A percentile compares a stretch with the other conserved stretches of the same genome.
Conservation (phyloP, 2,888 invertebrate genomes). For the Frankliniella intonsa region DNA sequence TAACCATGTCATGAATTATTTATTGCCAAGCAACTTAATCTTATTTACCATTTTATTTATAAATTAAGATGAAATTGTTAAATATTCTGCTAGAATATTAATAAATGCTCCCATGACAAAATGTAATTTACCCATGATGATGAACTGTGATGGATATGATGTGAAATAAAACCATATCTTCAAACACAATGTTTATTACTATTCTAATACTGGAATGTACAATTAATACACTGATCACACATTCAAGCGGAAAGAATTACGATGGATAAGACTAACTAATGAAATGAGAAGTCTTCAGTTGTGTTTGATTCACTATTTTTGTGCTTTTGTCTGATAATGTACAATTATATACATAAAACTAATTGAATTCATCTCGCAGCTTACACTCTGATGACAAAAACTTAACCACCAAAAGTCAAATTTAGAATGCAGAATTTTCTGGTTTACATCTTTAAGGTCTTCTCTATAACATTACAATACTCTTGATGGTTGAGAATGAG, state of each 20-base stretch:
- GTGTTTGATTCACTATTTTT: neutral
- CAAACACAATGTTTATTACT: constrained; percentile 23
- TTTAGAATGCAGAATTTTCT: neutral
- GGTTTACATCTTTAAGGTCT: neutral
- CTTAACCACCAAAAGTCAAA: neutral
- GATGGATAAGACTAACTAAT: neutral
- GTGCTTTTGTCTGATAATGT: neutral
- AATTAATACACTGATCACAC: constrained; percentile 21
- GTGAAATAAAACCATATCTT: neutral
- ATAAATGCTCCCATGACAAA: neutral
- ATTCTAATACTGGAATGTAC: constrained; percentile 12
- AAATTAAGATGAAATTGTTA: constrained; percentile 6
- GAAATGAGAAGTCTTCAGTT: neutral
- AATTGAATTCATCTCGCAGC: neutral
- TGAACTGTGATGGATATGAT: neutral
- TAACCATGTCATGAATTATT: no score
- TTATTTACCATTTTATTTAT: neutral
- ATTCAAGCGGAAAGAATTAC: neutral
- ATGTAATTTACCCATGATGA: no score
- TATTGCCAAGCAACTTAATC: no score
- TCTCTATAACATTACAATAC: neutral
- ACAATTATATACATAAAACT: neutral
- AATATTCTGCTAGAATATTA: neutral
- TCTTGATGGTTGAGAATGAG: neutral
- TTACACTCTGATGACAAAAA: no score